phyloP scores from a whole-genome alignment of 2,888 invertebrate genomes.

The Taenaris catops region DNA sequence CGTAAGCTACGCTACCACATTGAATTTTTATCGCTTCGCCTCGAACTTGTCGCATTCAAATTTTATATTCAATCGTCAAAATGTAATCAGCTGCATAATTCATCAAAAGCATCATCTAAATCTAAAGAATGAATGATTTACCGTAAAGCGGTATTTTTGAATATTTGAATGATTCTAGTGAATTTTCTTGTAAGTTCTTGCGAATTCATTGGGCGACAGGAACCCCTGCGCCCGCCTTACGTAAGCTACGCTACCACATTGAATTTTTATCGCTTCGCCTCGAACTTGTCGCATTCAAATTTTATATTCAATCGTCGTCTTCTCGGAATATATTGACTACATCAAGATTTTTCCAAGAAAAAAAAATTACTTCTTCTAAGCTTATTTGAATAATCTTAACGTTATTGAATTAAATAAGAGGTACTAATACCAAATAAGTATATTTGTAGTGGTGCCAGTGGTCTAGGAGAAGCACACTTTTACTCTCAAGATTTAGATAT shows the following conservation, averaged over 20 bases:
- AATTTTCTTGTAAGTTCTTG: slow-evolving; percentile 6
- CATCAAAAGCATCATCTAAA: slow-evolving; percentile 6
- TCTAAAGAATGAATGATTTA: slow-evolving; percentile 9
- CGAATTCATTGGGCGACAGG: not conserved
- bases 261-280: slow-evolving; percentile 46
- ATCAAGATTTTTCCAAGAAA: no score
- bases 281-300: slow-evolving; percentile 37
- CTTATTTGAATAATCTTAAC: no score
- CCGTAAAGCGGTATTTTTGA: slow-evolving; percentile 3
- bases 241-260: slow-evolving; percentile 46
- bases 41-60: slow-evolving; percentile 36
- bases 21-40: slow-evolving; percentile 47
- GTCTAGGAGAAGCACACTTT: no score
- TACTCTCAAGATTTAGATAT: no score
- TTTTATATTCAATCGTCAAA: slow-evolving; percentile 42
- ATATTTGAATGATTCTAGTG: slow-evolving; percentile 14
- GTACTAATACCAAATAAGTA: no score
- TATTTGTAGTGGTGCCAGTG: no score
- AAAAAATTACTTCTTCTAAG: no score
- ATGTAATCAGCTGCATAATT: no score
- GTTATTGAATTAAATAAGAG: no score
- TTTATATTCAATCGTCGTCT: slow-evolving; percentile 38
- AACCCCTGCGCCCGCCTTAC: slow-evolving; percentile 39
- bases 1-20: slow-evolving; percentile 46
- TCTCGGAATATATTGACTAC: slow-evolving; percentile 34